These are phyloP conservation scores for Drosophila mauritiana DNA, from an alignment of 1,140 invertebrate species.

Conservation along the genomic window DNA sequence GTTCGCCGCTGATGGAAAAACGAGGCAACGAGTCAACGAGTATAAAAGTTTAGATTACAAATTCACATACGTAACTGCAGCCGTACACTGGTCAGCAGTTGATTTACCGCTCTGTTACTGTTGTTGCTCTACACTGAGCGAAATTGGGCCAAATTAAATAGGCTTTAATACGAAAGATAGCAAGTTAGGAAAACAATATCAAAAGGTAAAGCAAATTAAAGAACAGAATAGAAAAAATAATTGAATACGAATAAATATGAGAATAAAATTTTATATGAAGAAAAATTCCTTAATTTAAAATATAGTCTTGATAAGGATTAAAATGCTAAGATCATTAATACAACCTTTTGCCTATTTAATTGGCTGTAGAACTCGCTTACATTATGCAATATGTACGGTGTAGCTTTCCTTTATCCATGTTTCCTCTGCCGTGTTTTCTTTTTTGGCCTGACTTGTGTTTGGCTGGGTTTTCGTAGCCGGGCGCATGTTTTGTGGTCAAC, in stretches of 20 bases:
- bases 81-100: constrained; percentile 71
- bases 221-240: no score
- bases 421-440: constrained; percentile 37
- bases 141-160: not conserved
- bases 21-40: constrained; percentile 60
- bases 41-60: constrained; percentile 82
- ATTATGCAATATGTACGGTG: constrained; percentile 10
- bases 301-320: no score
- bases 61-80: constrained; percentile 76
- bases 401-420: constrained; percentile 17
- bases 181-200: no score
- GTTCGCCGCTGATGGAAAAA: constrained; percentile 68
- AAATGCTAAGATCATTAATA: no score
- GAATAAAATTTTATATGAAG: no score
- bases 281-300: not conserved
- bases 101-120: constrained; percentile 63
- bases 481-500: constrained; percentile 78
- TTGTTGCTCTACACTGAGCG: constrained; percentile 18
- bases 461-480: constrained; percentile 43
- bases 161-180: no score
- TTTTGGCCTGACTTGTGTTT: constrained; percentile 25
- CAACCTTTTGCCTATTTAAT: no score
- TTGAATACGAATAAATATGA: no score
- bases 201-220: no score
- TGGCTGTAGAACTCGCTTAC: not conserved